Conservation (phyloP, 2,113 vertebrate genomes). For the Grammomys surdaster region DNA sequence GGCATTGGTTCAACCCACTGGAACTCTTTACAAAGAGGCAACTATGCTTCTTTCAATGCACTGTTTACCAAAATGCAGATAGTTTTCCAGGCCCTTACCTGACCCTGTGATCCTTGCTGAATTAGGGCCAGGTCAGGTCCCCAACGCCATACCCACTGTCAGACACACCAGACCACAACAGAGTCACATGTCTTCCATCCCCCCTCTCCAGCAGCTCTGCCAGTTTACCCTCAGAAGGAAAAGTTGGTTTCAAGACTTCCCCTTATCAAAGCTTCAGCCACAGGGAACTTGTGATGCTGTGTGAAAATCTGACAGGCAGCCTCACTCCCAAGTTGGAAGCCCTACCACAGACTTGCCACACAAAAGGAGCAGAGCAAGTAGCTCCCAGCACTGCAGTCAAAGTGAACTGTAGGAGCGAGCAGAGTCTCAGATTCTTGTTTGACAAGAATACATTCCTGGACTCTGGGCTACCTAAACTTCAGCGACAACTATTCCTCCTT, state of each 20-base stretch:
- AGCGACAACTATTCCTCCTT: too few species aligned
- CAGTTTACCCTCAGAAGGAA: constrained; percentile 30
- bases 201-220: background rate
- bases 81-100: constrained; percentile 11
- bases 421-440: background rate
- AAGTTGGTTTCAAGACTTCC: constrained; percentile 32
- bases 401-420: background rate
- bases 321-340: background rate
- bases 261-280: background rate
- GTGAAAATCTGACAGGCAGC: background rate
- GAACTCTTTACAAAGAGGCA: constrained; percentile 64
- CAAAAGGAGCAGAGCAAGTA: background rate
- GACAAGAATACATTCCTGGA: background rate
- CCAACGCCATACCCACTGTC: constrained; percentile 27
- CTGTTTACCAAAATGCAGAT: constrained; percentile 27
- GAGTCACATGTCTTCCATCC: background rate
- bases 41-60: constrained; percentile 63
- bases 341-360: background rate
- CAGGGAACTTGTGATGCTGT: background rate
- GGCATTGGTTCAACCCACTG: background rate
- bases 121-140: background rate
- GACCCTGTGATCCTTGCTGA: background rate
- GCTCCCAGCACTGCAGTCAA: background rate
- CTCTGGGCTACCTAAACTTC: background rate
- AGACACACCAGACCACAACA: constrained; percentile 28